Evolutionary conservation across 2,113 vertebrate genomes (phyloP).

Genomic region (Emydocephalus ijimae): DNA sequence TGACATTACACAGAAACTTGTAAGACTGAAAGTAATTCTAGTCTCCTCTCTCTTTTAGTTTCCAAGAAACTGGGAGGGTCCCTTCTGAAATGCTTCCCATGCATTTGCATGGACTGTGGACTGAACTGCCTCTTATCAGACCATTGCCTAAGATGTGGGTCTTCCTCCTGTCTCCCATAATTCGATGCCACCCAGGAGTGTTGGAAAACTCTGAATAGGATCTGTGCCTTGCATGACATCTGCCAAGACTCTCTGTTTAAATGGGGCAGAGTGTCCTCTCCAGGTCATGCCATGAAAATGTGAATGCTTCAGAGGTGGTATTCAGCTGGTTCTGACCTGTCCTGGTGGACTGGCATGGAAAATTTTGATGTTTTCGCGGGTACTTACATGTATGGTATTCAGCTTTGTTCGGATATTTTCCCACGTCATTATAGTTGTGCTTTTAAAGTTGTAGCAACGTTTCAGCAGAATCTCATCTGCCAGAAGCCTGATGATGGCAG

Average conservation of each 20-base stretch:
- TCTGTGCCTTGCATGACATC: not conserved
- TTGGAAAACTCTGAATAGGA: not conserved
- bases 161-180: not conserved
- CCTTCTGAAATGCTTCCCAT: not conserved
- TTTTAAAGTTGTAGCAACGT: too few species aligned
- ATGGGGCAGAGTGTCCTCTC: not conserved
- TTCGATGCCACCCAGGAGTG: not conserved
- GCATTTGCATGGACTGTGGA: not conserved
- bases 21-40: not conserved
- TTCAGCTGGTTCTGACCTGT: too few species aligned
- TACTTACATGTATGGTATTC: too few species aligned
- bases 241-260: not conserved
- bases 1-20: not conserved
- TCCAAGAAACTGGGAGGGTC: not conserved
- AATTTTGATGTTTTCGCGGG: too few species aligned
- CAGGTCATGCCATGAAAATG: too few species aligned
- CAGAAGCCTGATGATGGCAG: too few species aligned
- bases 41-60: not conserved
- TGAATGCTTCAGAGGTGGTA: too few species aligned
- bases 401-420: too few species aligned
- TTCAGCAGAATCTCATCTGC: too few species aligned
- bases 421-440: too few species aligned
- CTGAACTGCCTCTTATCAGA: not conserved
- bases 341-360: too few species aligned
- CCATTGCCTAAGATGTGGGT: not conserved